Base-by-base conservation (phyloP, 2,888 invertebrate species). In the Apocheima hispidaria region DNA sequence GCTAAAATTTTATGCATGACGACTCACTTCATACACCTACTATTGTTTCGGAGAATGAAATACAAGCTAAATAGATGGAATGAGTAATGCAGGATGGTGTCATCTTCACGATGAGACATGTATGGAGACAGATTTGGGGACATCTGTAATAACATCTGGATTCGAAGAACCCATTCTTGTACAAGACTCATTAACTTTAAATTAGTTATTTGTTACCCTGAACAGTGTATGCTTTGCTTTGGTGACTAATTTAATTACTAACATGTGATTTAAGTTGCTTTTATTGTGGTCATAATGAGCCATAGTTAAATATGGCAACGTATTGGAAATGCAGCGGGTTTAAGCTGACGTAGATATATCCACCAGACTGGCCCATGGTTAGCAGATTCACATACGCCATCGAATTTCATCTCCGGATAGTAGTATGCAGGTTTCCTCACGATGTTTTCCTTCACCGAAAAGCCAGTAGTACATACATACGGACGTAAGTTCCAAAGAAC, bases 1-100 rank as follows among this genome's bases (percentile, higher is more conserved):
- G 52, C 53, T 48, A 38, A 14, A 35, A 40, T 48, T 60, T 49
- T 54, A 55, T 63, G 62, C 55, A 51, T 69, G 69, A 69, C 60
- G 69, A 69, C 60, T 69, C 61, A 69, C 35, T 12, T 36, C 56
- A 38, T 51, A 55, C 49, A 66, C 53, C 59, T 50, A 63, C 58
- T 41, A 65, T 62, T 65, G 67, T 69, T 69, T 64, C 30, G 21
- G 40, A 23, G 38, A 60, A 38, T 55, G 35, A 53, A 54, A 56
- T 49, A 48, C 40, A 66, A 63, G 38, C 56, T 63, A 67, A 69
- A 64, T 65, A 53, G 49, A 69, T 58, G 61, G 60, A 64, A 65
- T 68, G 63, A 64, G 65, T 68, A 68, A 69, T 54, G 63, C 59
- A 26, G 60, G 55, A 64, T 69, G 63, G 50, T 61, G 65, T 68